Base-by-base conservation (phyloP, 2,113 vertebrate species). In the Meriones unguiculatus region DNA sequence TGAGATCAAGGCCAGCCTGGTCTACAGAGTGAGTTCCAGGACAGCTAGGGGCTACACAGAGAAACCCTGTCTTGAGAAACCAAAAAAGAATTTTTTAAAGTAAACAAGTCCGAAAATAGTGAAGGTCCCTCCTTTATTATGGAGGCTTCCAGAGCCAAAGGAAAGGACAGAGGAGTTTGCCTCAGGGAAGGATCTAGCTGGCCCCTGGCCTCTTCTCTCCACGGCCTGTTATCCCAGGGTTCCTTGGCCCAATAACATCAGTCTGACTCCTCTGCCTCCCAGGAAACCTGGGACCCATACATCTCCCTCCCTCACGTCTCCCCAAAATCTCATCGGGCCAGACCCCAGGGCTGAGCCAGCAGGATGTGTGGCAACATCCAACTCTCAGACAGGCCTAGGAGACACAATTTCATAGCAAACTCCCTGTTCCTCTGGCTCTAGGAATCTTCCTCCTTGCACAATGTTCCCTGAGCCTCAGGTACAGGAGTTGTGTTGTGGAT, bases 91-190 rank as follows among this genome's bases (percentile, higher is more conserved):
- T 10, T 41, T 86, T 73, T 75, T 38, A 41, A 92, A 97, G 88
- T 62, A 97, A 95, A 93, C 76, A 82, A 62, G 28, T 86, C 85
- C 75, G 65, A 93, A 17, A 41, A 95, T 17, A 80, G 50, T 24
- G 73, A 93, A 59, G 41, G 41, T 5, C 87, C 85, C 4, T 4
- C 32, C 59, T 96, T 97, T 96, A 97, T 94, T 90, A 77, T 10
- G 5, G 41, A 84, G 64, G 94, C 72, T 95, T 95, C 82, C 65
- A 30, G 65, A 81, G 95, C 86, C 86, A 62, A 32, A 67, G 82
- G 3, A 52, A 9, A 10, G 12, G 54, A 78, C 3, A 87, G 22
- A 84, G 15, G 14, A 70, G 24, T 67, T 0, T 6, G 30, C 24
- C 22, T 35, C 2, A 24, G 88, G 76, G 54, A 89, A 88, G 76